These are phyloP conservation scores for Augochlorella aurata DNA, from an alignment of 2,888 invertebrate species.

Conservation along the genomic window DNA sequence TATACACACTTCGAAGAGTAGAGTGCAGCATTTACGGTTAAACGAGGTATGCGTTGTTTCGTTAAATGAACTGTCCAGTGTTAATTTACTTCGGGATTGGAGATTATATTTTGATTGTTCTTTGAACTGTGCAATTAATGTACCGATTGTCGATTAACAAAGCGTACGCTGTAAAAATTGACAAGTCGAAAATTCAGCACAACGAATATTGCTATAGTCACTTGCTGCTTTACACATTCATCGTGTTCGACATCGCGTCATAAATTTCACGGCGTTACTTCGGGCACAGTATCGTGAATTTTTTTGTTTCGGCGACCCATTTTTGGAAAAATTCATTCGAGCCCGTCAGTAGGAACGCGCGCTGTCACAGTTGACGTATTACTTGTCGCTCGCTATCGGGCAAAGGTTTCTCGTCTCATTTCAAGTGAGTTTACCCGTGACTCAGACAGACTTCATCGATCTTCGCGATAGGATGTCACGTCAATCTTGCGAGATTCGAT, in stretches of 20 bases:
- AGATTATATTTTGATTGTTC: no score
- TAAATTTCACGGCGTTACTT: not conserved
- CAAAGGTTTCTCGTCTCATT: constrained; percentile 48
- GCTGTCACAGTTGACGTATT: constrained; percentile 53
- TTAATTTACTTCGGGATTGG: no score
- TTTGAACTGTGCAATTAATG: not conserved
- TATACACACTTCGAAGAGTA: no score
- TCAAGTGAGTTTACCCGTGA: constrained; percentile 26
- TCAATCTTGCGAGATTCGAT: constrained; percentile 9
- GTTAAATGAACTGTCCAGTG: no score
- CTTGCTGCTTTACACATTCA: not conserved
- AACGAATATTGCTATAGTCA: not conserved
- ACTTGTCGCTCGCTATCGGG: constrained; percentile 44
- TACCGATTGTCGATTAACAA: not conserved
- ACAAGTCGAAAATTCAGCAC: not conserved
- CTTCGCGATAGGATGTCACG: constrained; percentile 26
- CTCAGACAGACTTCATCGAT: constrained; percentile 49
- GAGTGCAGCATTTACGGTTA: no score
- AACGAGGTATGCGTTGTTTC: no score
- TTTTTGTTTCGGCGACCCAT: not conserved
- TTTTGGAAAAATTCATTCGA: constrained; percentile 44
- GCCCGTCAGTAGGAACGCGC: constrained; percentile 11
- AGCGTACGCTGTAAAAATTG: not conserved
- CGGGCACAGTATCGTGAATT: not conserved
- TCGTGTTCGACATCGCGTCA: not conserved